A percentile compares a stretch with the other conserved stretches of the same genome.
Evolutionary conservation across 2,797 vertebrate genomes (phyloP).

Genomic region (Thalassophryne amazonica): DNA sequence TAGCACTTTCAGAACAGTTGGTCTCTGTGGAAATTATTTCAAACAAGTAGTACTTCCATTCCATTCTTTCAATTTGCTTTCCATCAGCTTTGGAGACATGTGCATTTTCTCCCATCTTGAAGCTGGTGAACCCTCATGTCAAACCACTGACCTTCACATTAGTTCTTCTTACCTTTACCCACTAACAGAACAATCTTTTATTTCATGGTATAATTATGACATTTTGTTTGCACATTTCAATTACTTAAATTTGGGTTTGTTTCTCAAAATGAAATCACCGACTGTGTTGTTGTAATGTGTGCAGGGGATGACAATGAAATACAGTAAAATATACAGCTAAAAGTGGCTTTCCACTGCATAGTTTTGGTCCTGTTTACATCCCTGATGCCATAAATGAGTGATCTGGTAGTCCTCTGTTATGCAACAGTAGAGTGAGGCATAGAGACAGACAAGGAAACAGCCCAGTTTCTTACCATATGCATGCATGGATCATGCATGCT

Average conservation of each 20-base stretch:
- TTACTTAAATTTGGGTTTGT: neutral
- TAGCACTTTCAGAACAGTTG: slow-evolving; percentile 22
- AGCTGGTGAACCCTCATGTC: slow-evolving; percentile 16
- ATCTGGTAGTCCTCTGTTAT: too few relatives aligned
- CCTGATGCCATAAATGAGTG: too few relatives aligned
- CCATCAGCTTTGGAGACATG: slow-evolving; percentile 28
- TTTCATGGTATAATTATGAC: neutral
- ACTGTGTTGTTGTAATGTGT: too few relatives aligned
- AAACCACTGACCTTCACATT: slow-evolving; percentile 26
- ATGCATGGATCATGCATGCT: too few relatives aligned
- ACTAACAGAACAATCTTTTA: neutral
- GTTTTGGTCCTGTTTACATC: too few relatives aligned
- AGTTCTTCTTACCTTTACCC: neutral
- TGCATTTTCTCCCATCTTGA: slow-evolving; percentile 13
- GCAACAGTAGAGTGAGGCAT: too few relatives aligned
- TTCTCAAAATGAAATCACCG: neutral
- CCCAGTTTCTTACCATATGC: too few relatives aligned
- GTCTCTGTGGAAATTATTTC: slow-evolving; percentile 45
- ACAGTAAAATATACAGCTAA: too few relatives aligned
- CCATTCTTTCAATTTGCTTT: slow-evolving; percentile 27
- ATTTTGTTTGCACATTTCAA: neutral
- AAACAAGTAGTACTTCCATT: slow-evolving; percentile 32
- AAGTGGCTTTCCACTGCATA: too few relatives aligned
- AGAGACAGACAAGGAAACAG: too few relatives aligned
- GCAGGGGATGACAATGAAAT: too few relatives aligned